Percentiles rank a stretch among this genome's conserved stretches.
Conservation (phyloP, 2,113 vertebrate genomes). For the Psettodes erumei region DNA sequence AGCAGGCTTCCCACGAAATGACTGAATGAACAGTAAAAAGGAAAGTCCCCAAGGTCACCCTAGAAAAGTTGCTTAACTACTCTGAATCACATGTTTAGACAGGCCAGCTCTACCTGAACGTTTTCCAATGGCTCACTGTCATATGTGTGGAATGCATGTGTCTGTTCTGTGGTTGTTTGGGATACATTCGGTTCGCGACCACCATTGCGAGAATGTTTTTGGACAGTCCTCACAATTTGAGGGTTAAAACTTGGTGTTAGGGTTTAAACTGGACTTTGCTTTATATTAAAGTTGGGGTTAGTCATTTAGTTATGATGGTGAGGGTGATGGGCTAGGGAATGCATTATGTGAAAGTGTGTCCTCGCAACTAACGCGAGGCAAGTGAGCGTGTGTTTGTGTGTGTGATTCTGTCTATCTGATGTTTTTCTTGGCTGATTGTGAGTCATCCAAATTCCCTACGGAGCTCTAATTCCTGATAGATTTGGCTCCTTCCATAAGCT, state of each 20-base stretch:
- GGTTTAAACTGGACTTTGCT: too few species aligned
- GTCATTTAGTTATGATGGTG: too few species aligned
- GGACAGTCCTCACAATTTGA: too few species aligned
- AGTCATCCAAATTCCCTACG: constrained; percentile 48
- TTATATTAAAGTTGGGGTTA: too few species aligned
- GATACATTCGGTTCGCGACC: too few species aligned
- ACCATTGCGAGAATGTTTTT: too few species aligned
- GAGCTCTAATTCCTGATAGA: constrained; percentile 53
- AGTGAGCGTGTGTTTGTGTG: background rate
- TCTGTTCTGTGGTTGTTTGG: too few species aligned
- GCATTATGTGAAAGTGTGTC: background rate
- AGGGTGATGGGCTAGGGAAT: too few species aligned
- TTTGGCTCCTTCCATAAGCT: constrained; percentile 33
- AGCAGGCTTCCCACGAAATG: background rate
- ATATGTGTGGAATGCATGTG: background rate
- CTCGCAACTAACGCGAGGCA: too few species aligned
- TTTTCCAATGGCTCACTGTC: constrained; percentile 4
- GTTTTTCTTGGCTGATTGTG: constrained; percentile 51
- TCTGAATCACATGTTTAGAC: constrained; percentile 24
- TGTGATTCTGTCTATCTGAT: constrained; percentile 22
- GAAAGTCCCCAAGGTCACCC: background rate
- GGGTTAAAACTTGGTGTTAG: too few species aligned
- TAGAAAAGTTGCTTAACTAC: constrained; percentile 13
- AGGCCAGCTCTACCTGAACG: constrained; percentile 22
- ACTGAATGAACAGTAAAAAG: constrained; percentile 4